These are phyloP conservation scores for Podarcis siculus DNA, from an alignment of 2,797 vertebrate genomes.

Conservation along the genomic window DNA sequence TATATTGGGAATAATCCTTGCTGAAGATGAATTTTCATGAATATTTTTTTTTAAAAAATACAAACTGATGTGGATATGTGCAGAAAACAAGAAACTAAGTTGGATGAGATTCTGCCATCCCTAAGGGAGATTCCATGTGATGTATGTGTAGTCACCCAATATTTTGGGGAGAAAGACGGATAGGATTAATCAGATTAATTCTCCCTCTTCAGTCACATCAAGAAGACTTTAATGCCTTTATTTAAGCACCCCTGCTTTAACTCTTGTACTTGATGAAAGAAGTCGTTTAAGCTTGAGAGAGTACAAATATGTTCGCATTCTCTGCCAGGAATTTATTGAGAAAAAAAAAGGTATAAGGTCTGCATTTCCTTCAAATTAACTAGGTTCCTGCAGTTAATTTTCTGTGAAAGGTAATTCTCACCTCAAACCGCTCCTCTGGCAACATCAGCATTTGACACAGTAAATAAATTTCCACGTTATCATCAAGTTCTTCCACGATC, in stretches of 20 bases:
- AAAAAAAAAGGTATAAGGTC: constrained; percentile 52
- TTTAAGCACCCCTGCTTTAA: constrained; percentile 40
- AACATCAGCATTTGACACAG: constrained; percentile 78
- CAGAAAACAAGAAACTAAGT: no score
- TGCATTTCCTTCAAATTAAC: constrained; percentile 75
- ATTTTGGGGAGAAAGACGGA: background rate
- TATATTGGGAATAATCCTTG: no score
- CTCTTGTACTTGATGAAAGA: constrained; percentile 51
- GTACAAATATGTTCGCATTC: constrained; percentile 56
- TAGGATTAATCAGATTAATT: background rate
- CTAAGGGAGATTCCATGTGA: no score
- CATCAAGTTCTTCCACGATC: constrained; percentile 73
- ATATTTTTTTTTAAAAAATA: no score
- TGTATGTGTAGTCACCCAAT: background rate
- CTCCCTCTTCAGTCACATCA: constrained; percentile 11
- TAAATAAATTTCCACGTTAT: constrained; percentile 79
- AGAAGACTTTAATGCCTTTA: constrained; percentile 52
- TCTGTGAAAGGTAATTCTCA: constrained; percentile 76
- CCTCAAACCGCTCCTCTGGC: constrained; percentile 72
- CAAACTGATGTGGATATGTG: no score
- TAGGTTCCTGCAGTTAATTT: constrained; percentile 76
- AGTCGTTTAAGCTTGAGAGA: constrained; percentile 63
- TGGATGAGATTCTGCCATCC: no score
- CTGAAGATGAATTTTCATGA: no score
- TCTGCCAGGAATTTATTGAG: constrained; percentile 62